Conservation (phyloP, 2,113 vertebrate species). For the Dolichallabes microphthalmus region DNA sequence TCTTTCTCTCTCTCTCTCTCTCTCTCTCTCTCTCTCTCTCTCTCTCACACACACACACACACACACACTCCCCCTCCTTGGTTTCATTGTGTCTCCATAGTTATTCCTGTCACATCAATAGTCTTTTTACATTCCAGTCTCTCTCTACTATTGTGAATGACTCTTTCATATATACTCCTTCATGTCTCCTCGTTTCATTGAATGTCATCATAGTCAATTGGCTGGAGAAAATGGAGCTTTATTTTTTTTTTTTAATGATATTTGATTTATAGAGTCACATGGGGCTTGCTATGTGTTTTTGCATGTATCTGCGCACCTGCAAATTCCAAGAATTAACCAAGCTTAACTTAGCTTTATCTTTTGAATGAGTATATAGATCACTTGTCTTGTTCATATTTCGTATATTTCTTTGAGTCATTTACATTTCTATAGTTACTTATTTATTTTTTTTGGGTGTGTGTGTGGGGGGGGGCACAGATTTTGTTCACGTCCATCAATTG, state of each 20-base stretch:
- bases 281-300: neutral
- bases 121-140: conserved; percentile 44
- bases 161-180: conserved; percentile 37
- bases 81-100: conserved; percentile 50
- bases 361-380: neutral
- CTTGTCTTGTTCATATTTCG: neutral
- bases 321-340: neutral
- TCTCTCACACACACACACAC: conserved; percentile 34
- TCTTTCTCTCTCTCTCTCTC: neutral
- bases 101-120: conserved; percentile 52
- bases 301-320: neutral
- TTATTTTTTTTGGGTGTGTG: neutral
- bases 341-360: neutral
- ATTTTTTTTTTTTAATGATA: conserved; percentile 17
- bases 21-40: conserved; percentile 49
- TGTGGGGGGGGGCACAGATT: neutral
- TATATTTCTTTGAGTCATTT: neutral
- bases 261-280: conserved; percentile 29
- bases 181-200: conserved; percentile 42
- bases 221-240: conserved; percentile 33
- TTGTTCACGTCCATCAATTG: neutral
- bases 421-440: neutral
- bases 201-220: conserved; percentile 39
- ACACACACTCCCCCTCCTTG: conserved; percentile 49
- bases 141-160: conserved; percentile 39